Percentiles rank a stretch among this genome's conserved stretches.
Evolutionary conservation across 2,797 vertebrate species (phyloP).

Genomic region (Rhincodon typus): DNA sequence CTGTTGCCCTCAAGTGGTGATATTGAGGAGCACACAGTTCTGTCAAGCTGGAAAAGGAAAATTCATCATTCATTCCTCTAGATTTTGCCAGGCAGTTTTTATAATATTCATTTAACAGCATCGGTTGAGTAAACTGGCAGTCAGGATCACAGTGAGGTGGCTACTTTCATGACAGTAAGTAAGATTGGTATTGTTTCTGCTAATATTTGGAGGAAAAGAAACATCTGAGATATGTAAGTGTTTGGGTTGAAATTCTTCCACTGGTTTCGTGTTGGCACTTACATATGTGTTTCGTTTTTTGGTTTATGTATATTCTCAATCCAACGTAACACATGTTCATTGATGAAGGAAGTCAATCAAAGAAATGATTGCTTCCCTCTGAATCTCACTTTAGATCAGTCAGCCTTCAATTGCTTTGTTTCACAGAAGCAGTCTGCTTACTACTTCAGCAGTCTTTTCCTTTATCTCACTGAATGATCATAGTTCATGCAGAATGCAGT

Average conservation of each 20-base stretch:
- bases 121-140: too few relatives aligned
- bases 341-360: not conserved
- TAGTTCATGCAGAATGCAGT: not conserved
- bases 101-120: too few relatives aligned
- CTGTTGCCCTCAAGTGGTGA: conserved; percentile 26
- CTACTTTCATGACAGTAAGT: not conserved
- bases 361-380: not conserved
- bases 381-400: not conserved
- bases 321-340: not conserved
- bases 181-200: not conserved
- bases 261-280: not conserved
- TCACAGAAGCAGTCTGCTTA: not conserved
- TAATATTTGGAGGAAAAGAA: not conserved
- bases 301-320: not conserved
- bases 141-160: not conserved
- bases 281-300: not conserved
- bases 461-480: not conserved
- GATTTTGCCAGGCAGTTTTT: not conserved
- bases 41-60: not conserved
- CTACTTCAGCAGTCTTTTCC: not conserved
- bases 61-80: not conserved
- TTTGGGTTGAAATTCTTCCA: not conserved
- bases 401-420: not conserved
- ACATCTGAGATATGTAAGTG: not conserved
- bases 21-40: not conserved